Percentiles rank a stretch among this genome's conserved stretches.
Conservation (phyloP, 2,888 invertebrate species). For the Noctuana brunneofusca region DNA sequence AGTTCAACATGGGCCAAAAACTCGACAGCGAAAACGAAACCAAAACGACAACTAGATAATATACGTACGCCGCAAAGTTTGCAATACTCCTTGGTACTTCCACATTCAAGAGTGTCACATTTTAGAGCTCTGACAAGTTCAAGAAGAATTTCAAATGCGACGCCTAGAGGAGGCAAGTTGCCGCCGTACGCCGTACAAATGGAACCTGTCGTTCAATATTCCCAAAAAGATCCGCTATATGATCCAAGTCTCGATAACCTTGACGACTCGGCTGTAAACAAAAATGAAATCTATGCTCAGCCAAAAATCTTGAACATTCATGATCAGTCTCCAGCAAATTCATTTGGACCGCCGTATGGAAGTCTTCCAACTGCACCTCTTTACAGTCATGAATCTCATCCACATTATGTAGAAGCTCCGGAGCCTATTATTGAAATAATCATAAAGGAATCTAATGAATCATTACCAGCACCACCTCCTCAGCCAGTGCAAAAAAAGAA, state of each 20-base stretch:
- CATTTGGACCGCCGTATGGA: conserved; percentile 76
- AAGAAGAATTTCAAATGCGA: conserved; percentile 79
- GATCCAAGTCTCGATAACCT: conserved; percentile 81
- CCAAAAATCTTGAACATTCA: conserved; percentile 72
- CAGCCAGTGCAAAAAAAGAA: conserved; percentile 78
- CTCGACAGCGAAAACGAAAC: conserved; percentile 76
- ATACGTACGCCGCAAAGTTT: conserved; percentile 82
- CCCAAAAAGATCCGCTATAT: conserved; percentile 90
- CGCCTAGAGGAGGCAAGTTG: conserved; percentile 71
- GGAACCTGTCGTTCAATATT: conserved; percentile 91
- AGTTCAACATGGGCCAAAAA: conserved; percentile 76
- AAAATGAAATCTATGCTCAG: conserved; percentile 77
- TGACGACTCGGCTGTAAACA: conserved; percentile 67
- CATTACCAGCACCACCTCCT: conserved; percentile 86
- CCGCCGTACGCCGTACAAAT: conserved; percentile 91
- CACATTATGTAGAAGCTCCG: conserved; percentile 88
- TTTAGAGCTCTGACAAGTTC: conserved; percentile 78
- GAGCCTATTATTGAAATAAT: conserved; percentile 96
- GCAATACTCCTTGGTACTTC: conserved; percentile 83
- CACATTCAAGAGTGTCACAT: conserved; percentile 80
- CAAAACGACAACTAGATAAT: conserved; percentile 77
- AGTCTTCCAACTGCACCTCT: conserved; percentile 72
- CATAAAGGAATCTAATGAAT: conserved; percentile 94
- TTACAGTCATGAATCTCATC: conserved; percentile 75
- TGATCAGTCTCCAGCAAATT: conserved; percentile 71